Evolutionary conservation across 2,113 vertebrate genomes (phyloP), one percentile per base, ranked within the genome.

Genomic region (Reinhardtius hippoglossoides): DNA sequence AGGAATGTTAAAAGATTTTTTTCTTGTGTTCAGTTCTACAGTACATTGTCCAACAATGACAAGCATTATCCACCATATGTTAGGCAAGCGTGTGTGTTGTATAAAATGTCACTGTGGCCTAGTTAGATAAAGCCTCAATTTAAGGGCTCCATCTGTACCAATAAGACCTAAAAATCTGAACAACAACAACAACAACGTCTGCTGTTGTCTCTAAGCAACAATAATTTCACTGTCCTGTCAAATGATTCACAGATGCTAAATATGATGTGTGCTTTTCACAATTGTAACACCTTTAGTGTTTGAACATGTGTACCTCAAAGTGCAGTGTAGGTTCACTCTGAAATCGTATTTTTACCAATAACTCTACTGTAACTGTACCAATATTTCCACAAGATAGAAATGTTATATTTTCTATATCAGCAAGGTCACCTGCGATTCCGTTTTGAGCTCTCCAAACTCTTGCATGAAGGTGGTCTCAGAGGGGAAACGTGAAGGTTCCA

Each of bases 391-490:
- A 13, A 13, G 12, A 31, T 44, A 3, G 3, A 48, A 16, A 15
- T 15, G 16, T 48, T 5, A n/a, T 20, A 20, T 8, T 20, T n/a
- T 1, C 12, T 0, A 24, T 0, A 57, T 52, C n/a, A 0, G 0
- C 0, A 1, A 5, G 5, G 67, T 85, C 20, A 94, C 98, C 97
- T 99, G 98, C 55, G 98, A 97, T 74, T 99, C 98, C 14, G 97
- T 98, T 92, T 99, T 99, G 27, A 99, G 94, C 87, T 99, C 97
- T 85, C 98, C 97, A 55, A 99, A 99, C 92, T 99, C 98, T 86
- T 98, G 96, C 97, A 99, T 98, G 91, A 99, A 99, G 2, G 96
- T 97, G 66, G 93, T 96, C 82, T 99, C 97, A 16, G 97, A 97
- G 71, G 97, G 96, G 89, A 99, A 99, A 55, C 96, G 95, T 59